phyloP scores from a whole-genome alignment of 1,140 invertebrate species.

The Drosophila sp. region DNA sequence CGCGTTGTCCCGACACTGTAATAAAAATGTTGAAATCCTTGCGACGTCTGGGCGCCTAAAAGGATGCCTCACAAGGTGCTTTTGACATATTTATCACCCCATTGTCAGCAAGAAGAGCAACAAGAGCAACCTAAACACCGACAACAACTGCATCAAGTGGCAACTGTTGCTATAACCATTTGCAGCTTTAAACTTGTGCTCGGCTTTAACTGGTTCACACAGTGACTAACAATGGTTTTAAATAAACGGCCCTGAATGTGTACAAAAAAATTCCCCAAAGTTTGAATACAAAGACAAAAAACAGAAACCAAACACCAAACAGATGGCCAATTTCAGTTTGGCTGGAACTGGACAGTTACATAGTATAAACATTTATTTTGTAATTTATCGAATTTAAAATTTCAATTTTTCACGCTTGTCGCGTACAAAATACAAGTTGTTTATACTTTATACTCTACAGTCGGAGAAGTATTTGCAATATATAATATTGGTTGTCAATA shows the following conservation, averaged over 20 bases:
- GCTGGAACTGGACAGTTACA: constrained; percentile 10
- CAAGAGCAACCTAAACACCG: constrained; percentile 10
- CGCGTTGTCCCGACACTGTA: constrained; percentile 39
- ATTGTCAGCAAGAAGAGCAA: constrained; percentile 40
- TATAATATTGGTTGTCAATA: too few relatives aligned
- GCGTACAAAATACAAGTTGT: constrained; percentile 23
- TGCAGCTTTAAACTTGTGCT: constrained; percentile 2
- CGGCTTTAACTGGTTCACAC: background rate
- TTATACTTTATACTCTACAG: constrained; percentile 23
- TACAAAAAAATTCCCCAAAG: too few relatives aligned
- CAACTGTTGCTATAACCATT: constrained; percentile 49
- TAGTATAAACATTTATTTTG: constrained; percentile 33
- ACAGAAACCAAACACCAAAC: constrained; percentile 32
- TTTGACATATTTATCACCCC: constrained; percentile 60
- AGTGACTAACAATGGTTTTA: constrained; percentile 25
- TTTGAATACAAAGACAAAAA: constrained; percentile 24
- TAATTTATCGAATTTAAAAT: constrained; percentile 58
- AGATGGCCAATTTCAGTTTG: constrained; percentile 25
- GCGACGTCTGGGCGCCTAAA: constrained; percentile 36
- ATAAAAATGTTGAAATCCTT: constrained; percentile 65
- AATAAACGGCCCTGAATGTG: constrained; percentile 2
- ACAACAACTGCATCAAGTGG: constrained; percentile 25
- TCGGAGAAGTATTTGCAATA: background rate
- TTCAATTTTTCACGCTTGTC: constrained; percentile 35
- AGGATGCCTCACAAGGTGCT: constrained; percentile 51